phyloP scores from a whole-genome alignment of 2,888 invertebrate species.

The Oxyscelio sp. region DNA sequence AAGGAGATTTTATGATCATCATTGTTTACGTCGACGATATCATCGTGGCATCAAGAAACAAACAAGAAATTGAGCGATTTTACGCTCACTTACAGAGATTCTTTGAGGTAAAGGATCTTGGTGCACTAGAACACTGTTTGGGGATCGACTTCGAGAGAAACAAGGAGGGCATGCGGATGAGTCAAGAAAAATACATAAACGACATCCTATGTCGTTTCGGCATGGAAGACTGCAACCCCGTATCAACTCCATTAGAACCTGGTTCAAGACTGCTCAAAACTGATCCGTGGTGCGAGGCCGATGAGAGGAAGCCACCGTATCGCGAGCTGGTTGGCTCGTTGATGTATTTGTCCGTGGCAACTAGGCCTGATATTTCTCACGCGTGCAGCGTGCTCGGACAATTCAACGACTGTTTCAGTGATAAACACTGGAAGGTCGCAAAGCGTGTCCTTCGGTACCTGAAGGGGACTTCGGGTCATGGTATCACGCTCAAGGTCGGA shows the following conservation, averaged over 20 bases:
- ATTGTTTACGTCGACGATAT: constrained; percentile 49
- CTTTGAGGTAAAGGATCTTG: constrained; percentile 34
- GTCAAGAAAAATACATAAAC: constrained; percentile 8
- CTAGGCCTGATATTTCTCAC: background rate
- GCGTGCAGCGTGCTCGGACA: background rate
- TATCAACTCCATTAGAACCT: constrained; percentile 10
- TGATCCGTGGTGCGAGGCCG: background rate
- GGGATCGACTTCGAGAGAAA: constrained; percentile 18
- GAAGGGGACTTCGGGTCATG: too few species aligned
- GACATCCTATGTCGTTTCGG: constrained; percentile 11
- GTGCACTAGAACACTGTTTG: background rate
- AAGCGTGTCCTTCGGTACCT: too few species aligned
- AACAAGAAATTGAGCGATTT: background rate
- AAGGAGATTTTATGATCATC: background rate
- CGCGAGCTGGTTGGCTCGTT: constrained; percentile 29
- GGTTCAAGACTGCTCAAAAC: constrained; percentile 3
- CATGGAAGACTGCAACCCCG: too few species aligned
- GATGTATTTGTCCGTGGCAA: background rate
- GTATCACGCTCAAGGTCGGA: background rate
- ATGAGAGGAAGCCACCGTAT: background rate
- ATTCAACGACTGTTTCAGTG: constrained; percentile 22
- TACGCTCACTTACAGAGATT: background rate
- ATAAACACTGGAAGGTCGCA: background rate
- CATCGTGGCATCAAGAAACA: background rate
- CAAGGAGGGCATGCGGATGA: background rate